Evolutionary conservation across 2,888 invertebrate species (phyloP).

Genomic region (Balanococcus diminutus): DNA sequence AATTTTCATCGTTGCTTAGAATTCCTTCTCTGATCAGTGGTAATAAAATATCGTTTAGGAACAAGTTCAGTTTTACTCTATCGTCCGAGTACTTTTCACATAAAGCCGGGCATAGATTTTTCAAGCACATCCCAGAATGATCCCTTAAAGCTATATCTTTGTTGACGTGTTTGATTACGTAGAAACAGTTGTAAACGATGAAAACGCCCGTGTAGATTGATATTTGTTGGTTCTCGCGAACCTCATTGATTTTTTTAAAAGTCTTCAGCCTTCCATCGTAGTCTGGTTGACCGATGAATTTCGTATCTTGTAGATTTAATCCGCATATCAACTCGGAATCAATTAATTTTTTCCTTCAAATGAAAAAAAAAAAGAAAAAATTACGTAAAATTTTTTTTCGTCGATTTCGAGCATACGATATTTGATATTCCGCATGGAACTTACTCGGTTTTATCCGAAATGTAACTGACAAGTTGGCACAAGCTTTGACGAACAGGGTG

Average conservation of each 20-base stretch:
- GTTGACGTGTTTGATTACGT: constrained; percentile 65
- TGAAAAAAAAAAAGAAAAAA: neutral
- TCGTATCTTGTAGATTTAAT: constrained; percentile 85
- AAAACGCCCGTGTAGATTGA: constrained; percentile 73
- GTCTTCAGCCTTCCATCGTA: constrained; percentile 80
- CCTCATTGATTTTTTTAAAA: constrained; percentile 71
- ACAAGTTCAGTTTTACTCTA: constrained; percentile 68
- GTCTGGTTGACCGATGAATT: constrained; percentile 94
- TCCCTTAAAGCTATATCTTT: constrained; percentile 85
- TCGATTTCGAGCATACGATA: neutral
- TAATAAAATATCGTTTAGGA: constrained; percentile 77
- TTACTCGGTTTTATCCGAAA: constrained; percentile 15
- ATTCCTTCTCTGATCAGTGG: constrained; percentile 75
- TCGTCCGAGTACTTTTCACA: constrained; percentile 64
- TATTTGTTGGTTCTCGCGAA: constrained; percentile 63
- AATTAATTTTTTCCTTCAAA: constrained; percentile 27
- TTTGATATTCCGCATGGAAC: too few species aligned
- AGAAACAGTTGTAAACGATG: constrained; percentile 69
- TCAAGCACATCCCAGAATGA: constrained; percentile 76
- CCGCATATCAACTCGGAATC: constrained; percentile 56
- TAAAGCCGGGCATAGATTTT: constrained; percentile 68
- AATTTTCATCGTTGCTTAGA: constrained; percentile 71
- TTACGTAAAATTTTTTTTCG: too few species aligned
- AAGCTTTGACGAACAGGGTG: constrained; percentile 57
- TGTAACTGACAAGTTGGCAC: constrained; percentile 46